Percentiles rank a stretch among this genome's conserved stretches.
Evolutionary conservation across 2,888 invertebrate species (phyloP).

Genomic region (Bhutanitis thaidina): DNA sequence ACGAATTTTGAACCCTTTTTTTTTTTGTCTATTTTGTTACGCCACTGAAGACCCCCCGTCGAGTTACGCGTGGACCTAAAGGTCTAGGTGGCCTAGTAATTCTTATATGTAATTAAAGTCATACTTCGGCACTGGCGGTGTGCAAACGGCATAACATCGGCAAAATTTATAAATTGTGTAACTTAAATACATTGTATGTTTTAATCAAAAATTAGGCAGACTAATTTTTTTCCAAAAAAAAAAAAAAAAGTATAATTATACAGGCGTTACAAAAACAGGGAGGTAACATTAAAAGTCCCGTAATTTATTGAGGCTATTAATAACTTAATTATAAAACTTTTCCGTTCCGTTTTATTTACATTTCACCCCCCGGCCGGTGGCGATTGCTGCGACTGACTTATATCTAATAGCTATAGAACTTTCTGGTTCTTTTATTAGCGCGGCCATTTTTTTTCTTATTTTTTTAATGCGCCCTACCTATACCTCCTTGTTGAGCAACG

Average conservation of each 20-base stretch:
- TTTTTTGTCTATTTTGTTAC: no score
- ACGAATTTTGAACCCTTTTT: no score
- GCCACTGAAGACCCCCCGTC: no score
- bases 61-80: no score
- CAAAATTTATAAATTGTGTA: no score
- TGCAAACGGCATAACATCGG: no score
- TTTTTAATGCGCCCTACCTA: slow-evolving; percentile 13
- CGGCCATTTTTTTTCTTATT: slow-evolving; percentile 8
- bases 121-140: no score
- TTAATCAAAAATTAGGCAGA: no score
- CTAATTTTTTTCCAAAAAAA: background rate
- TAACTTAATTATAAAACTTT: slow-evolving; percentile 23
- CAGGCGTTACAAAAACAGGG: slow-evolving; percentile 11
- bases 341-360: slow-evolving; percentile 22
- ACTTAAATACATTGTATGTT: no score
- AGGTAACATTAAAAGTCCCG: slow-evolving; percentile 19
- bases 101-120: no score
- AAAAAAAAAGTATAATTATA: background rate
- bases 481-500: background rate
- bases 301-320: slow-evolving; percentile 21
- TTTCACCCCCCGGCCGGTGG: slow-evolving; percentile 19
- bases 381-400: slow-evolving; percentile 20
- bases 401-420: slow-evolving; percentile 18
- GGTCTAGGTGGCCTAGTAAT: no score
- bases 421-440: slow-evolving; percentile 20